These are phyloP conservation scores for Acyrthosiphon pisum DNA, from an alignment of 1,140 invertebrate genomes.

Conservation along the genomic window DNA sequence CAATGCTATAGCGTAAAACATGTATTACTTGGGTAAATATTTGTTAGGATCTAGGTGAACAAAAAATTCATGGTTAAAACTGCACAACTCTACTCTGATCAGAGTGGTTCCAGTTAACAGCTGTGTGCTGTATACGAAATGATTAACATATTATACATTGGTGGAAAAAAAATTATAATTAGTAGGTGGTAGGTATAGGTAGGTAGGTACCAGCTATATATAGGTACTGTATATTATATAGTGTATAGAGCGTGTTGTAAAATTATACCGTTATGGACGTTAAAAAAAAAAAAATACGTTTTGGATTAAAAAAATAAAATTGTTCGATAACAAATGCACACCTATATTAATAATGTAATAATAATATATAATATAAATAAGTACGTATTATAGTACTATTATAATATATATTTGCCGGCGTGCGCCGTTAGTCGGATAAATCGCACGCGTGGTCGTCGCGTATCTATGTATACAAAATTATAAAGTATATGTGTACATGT, in stretches of 20 bases:
- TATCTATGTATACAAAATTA: background rate
- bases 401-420: background rate
- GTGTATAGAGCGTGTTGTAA: background rate
- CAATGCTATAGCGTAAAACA: background rate
- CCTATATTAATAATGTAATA: background rate
- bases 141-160: background rate
- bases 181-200: background rate
- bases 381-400: background rate
- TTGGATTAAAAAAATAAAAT: background rate
- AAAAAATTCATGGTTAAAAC: background rate
- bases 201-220: no score
- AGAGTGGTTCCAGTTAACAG: background rate
- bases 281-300: background rate
- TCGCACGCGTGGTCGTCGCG: background rate
- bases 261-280: slow-evolving; percentile 4
- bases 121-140: background rate
- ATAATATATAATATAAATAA: background rate
- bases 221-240: background rate
- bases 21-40: background rate
- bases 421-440: background rate
- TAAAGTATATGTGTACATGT: background rate
- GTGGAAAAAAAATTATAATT: slow-evolving; percentile 6
- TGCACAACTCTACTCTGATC: background rate
- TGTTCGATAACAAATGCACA: background rate
- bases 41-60: background rate